Base-by-base conservation (phyloP, 2,888 invertebrate genomes). In the Xanthia togata region DNA sequence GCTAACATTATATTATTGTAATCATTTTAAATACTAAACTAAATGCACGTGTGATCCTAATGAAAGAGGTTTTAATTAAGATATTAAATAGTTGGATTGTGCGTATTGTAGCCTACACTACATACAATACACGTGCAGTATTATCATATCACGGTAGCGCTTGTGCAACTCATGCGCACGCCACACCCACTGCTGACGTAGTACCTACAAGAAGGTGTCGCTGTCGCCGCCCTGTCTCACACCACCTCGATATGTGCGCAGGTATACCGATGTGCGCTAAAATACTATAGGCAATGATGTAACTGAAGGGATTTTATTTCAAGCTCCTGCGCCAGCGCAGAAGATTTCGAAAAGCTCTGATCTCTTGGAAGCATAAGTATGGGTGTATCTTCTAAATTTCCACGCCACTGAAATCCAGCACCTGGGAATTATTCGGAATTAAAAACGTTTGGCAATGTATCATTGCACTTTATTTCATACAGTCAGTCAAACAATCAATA, bases 111-210 rank as follows among this genome's bases (percentile, higher is more conserved):
- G 59, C 17, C n/a, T 65, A 50, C 35, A 35, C n/a, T 63, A 62
- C 12, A 20, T 57, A 47, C 11, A 41, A 57, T 63, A 62, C 76
- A 83, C 47, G 53, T 80, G 70, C 62, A 47, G 35, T 70, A 35
- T 41, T 73, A 55, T 77, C 31, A 78, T 55, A 79, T 72, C 67
- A 44, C 72, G 47, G 72, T 57, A 41, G 41, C 69, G 70, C 72
- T 91, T 93, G 90, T 88, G 88, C 89, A 91, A 91, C 88, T 86
- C 89, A 81, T 82, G 85, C 89, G 86, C 86, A 87, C 73, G 79
- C 80, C 80, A 77, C 85, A 84, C 92, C 91, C 88, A 88, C 89
- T 86, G 80, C 87, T 89, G 89, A 89, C 87, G 88, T 79, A 77
- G 87, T 81, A 17, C 26, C 17, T 14, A 70, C 53, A 70, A 72